Conservation (phyloP, 2,113 vertebrate species). For the Muntiacus reevesi region DNA sequence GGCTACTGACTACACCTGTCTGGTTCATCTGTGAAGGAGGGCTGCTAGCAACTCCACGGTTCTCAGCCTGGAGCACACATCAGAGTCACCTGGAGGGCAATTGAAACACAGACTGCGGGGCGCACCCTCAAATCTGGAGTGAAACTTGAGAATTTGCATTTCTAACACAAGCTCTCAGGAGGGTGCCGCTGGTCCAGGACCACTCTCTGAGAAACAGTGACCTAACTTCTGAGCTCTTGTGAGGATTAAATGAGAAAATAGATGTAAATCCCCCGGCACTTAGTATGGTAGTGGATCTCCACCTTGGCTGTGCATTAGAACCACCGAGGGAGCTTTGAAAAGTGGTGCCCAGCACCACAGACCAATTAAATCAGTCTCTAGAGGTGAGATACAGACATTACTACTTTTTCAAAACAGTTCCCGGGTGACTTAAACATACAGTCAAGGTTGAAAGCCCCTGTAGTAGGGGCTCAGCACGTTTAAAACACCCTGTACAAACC, state of each 20-base stretch:
- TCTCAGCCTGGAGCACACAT: not conserved
- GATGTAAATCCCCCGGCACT: not conserved
- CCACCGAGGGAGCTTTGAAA: not conserved
- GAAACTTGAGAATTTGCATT: not conserved
- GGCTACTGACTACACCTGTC: not conserved
- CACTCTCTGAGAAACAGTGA: not conserved
- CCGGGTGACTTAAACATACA: not conserved
- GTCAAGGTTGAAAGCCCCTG: not conserved
- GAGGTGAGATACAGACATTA: not conserved
- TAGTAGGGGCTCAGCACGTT: not conserved
- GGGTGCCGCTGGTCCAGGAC: not conserved
- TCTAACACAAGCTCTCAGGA: not conserved
- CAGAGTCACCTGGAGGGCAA: not conserved
- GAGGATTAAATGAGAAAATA: not conserved
- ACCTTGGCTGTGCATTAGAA: not conserved
- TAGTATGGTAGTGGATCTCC: not conserved
- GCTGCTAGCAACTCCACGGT: fast-evolving
- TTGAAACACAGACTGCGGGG: not conserved
- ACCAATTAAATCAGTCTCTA: not conserved
- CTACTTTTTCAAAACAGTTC: not conserved
- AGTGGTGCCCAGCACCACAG: not conserved
- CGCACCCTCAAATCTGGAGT: not conserved
- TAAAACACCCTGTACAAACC: not conserved
- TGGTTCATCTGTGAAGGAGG: not conserved
- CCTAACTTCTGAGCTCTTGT: fast-evolving